These are phyloP conservation scores for Neuroterus valhalla DNA, from an alignment of 1,140 invertebrate species.

Conservation along the genomic window DNA sequence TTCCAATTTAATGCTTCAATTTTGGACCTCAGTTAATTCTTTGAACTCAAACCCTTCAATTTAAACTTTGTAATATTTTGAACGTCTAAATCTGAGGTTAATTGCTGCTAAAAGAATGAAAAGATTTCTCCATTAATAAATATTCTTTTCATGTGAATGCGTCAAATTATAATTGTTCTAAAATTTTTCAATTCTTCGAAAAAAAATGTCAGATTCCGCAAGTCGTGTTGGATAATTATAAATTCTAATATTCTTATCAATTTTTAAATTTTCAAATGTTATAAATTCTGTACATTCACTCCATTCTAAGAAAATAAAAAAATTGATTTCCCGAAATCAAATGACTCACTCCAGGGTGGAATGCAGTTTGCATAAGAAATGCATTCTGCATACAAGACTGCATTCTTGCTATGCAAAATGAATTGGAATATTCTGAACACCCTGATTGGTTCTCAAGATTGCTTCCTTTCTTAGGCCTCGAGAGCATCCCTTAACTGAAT, in stretches of 20 bases:
- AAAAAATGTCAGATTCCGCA: no score
- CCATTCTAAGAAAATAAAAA: neutral
- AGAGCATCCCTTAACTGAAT: neutral
- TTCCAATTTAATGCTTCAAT: no score
- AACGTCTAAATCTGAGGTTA: no score
- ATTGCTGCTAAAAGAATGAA: no score
- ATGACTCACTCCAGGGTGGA: neutral
- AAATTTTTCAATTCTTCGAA: no score
- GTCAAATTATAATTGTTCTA: no score
- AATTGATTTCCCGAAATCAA: neutral
- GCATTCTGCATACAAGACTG: neutral
- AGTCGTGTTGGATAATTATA: no score
- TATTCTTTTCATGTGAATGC: no score
- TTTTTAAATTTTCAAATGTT: neutral
- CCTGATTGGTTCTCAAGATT: neutral
- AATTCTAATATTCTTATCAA: neutral
- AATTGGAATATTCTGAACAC: neutral
- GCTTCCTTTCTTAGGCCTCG: neutral
- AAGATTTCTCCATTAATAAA: no score
- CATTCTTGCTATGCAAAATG: neutral
- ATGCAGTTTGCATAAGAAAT: neutral
- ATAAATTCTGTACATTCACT: neutral
- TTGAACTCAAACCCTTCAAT: no score
- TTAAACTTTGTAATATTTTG: no score
- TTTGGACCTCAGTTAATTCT: no score